phyloP scores from a whole-genome alignment of 2,113 vertebrate species.

The Apodemus sylvaticus region DNA sequence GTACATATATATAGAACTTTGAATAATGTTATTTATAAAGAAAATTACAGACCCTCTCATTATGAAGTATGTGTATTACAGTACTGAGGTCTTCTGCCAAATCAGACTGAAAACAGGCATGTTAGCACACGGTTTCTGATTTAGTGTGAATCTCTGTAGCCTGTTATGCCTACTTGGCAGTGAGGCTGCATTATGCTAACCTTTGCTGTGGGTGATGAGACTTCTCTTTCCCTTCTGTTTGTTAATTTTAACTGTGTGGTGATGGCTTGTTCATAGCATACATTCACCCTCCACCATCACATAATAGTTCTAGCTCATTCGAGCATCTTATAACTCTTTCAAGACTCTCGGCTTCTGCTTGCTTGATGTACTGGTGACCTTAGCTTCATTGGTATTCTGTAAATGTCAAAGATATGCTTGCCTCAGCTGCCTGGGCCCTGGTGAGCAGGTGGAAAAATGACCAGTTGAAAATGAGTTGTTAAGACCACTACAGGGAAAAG shows the following conservation, averaged over 20 bases:
- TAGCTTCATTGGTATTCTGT: constrained; percentile 87
- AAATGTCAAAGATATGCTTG: constrained; percentile 81
- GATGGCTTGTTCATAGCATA: constrained; percentile 72
- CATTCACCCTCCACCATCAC: constrained; percentile 60
- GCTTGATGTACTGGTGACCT: constrained; percentile 79
- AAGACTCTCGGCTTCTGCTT: constrained; percentile 68
- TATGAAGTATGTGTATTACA: constrained; percentile 68
- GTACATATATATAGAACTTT: too few species aligned
- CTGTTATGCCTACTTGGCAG: constrained; percentile 60
- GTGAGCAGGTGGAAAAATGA: constrained; percentile 91
- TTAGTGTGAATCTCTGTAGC: constrained; percentile 73
- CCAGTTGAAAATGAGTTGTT: constrained; percentile 91
- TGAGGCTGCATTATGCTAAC: constrained; percentile 65
- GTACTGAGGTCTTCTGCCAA: constrained; percentile 62
- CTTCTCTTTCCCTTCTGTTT: constrained; percentile 47
- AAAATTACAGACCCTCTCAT: not conserved
- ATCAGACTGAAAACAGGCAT: constrained; percentile 58
- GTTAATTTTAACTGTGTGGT: constrained; percentile 53
- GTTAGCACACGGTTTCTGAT: constrained; percentile 82
- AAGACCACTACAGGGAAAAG: constrained; percentile 88
- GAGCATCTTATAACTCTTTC: constrained; percentile 79
- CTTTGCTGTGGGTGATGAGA: constrained; percentile 73
- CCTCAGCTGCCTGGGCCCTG: constrained; percentile 85
- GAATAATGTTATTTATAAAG: not conserved
- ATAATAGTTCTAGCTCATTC: constrained; percentile 74